Percentiles rank a stretch among this genome's conserved stretches.
Conservation (phyloP, 2,888 invertebrate species). For the Hirtodrosophila alboralis region DNA sequence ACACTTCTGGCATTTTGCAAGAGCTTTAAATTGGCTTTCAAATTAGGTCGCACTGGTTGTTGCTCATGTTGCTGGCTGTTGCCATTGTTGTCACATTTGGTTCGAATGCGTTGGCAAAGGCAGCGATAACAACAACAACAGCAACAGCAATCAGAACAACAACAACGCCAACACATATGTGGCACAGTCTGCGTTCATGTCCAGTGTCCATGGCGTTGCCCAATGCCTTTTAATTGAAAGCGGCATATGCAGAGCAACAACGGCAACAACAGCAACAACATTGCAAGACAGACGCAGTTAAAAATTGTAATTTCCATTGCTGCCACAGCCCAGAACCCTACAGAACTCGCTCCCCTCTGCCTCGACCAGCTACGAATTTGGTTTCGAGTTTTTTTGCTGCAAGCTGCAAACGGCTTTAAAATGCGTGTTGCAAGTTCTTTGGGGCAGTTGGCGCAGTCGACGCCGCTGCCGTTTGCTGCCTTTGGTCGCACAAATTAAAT, state of each 20-base stretch:
- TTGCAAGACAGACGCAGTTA: conserved; percentile 61
- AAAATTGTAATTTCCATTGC: conserved; percentile 77
- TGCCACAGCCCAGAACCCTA: conserved; percentile 22
- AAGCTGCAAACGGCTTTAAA: conserved; percentile 64
- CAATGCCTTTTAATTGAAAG: conserved; percentile 77
- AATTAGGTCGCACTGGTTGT: conserved; percentile 56
- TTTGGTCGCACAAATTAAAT: conserved; percentile 72
- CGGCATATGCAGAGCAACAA: conserved; percentile 68
- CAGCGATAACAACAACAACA: conserved; percentile 33
- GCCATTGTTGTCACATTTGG: conserved; percentile 73
- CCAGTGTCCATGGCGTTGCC: conserved; percentile 43
- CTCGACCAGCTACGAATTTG: conserved; percentile 14
- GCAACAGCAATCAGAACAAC: conserved; percentile 29
- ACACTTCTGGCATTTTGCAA: conserved; percentile 30
- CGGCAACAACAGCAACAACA: conserved; percentile 18
- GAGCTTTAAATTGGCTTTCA: conserved; percentile 67
- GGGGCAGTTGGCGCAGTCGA: conserved; percentile 42
- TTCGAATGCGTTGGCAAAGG: conserved; percentile 58
- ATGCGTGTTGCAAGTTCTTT: conserved; percentile 59
- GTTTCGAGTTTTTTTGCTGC: conserved; percentile 37
- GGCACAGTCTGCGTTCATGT: conserved; percentile 40
- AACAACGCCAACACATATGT: conserved; percentile 38
- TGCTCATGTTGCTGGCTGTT: conserved; percentile 45
- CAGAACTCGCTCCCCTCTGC: background rate
- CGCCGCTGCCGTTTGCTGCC: conserved; percentile 22